Evolutionary conservation across 2,888 invertebrate species (phyloP).

Genomic region (Lasioglossum zephyrum): DNA sequence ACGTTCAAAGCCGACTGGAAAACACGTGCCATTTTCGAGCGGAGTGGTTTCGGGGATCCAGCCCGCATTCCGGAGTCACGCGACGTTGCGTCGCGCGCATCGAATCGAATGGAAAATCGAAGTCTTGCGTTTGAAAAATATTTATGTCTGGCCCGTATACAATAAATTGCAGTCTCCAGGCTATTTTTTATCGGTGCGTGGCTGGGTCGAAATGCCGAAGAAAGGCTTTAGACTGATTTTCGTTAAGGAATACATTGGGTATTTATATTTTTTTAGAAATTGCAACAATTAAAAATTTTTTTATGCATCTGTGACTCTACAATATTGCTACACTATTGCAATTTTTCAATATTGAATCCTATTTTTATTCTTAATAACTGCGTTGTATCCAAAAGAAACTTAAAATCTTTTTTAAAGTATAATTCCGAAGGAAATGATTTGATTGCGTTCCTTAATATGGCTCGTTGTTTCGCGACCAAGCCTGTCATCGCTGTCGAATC

Average conservation of each 20-base stretch:
- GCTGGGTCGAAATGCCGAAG: neutral
- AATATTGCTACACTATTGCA: no score
- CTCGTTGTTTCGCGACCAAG: neutral
- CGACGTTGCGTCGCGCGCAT: neutral
- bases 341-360: no score
- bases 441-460: neutral
- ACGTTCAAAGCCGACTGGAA: conserved; percentile 13
- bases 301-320: no score
- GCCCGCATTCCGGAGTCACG: conserved; percentile 23
- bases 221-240: neutral
- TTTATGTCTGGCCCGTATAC: conserved; percentile 6
- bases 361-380: no score
- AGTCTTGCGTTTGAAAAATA: conserved; percentile 28
- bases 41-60: conserved; percentile 49
- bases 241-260: neutral
- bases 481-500: neutral
- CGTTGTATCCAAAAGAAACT: neutral
- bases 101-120: conserved; percentile 1
- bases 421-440: neutral
- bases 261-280: neutral
- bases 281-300: no score
- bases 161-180: neutral
- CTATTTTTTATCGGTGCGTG: neutral
- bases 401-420: neutral
- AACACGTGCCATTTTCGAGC: conserved; percentile 53